Base-by-base conservation (phyloP, 2,113 vertebrate species). In the Ornithorhynchus anatinus region DNA sequence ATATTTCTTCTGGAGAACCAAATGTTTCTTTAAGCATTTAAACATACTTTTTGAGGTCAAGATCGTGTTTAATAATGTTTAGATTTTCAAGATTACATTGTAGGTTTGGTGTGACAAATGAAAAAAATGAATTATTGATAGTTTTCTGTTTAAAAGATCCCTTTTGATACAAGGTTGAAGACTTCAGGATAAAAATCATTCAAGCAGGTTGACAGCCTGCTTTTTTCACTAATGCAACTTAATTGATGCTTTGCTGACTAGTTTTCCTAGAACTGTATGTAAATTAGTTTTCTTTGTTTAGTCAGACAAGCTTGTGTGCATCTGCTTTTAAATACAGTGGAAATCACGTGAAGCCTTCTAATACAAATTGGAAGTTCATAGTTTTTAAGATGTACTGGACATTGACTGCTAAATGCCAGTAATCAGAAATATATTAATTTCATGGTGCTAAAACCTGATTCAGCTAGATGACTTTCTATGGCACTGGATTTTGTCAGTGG, bases 21-120 rank as follows among this genome's bases (percentile, higher is more conserved):
- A 69, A 53, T 45, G 76, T 79, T 87, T 86, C 71, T 78, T 56
- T 43, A 84, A 83, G 83, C 75, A 79, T 36, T 37, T 72, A 67
- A 76, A 83, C 73, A 56, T 36, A 72, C 54, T 75, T 69, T 85
- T 71, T 59, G 58, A 37, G 66, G 38, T 33, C 17, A 8, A 33
- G 2, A 1, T 48, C 51, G 33, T 32, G n/a, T 56, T 66, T 54
- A 69, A 54, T 54, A 61, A 44, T 64, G 62, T 72, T 52, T 67
- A 54, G 73, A 38, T 74, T 68, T 73, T 80, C 63, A 73, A 59
- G 51, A 20, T 59, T 37, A 65, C 45, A 57, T 36, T 29, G n/a
- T 20, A 33, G 19, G 27, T 33, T 52, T 52, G 7, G 29, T 17
- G 32, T 0, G 1, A 42, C 59, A 65, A 33, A 19, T 7, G n/a